Base-by-base conservation (phyloP, 2,888 invertebrate species). In the Nematopogon swammerdamellus region DNA sequence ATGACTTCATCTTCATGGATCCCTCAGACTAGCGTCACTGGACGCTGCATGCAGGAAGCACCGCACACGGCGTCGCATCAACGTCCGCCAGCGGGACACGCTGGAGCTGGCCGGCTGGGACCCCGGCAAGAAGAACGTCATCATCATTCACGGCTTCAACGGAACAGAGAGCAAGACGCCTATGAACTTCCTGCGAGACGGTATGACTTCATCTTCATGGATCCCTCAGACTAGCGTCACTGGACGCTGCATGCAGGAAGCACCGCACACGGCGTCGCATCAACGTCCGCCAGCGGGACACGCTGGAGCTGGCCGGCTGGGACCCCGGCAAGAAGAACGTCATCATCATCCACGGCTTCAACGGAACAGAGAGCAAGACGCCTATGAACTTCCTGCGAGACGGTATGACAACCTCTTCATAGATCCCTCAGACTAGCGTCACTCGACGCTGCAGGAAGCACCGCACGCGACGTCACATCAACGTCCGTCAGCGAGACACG, bases 131-230 rank as follows among this genome's bases (percentile, higher is more conserved):
- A 88, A 87, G 60, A 89, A 88, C 53, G 88, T 87, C 2, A 80
- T 91, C 47, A 85, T 90, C 55, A 81, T 90, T 17, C 91, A 91
- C 59, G 91, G 91, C 1, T 90, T 90, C 66, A 91, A 90, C 63
- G 89, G 90, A 17, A 89, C 89, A 0, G 83, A 86, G 61, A 76
- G 81, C 49, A 88, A 88, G 63, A 81, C 81, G 2, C 90, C 90
- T 3, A 85, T 89, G 80, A 82, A 85, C 43, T 85, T 82, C 58
- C 70, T 91, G 54, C 67, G 87, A 62, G 86, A 89, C 64, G 89
- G 91, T 90, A 71, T 80, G 79, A n/a, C n/a, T n/a, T n/a, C n/a
- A n/a, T n/a, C n/a, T n/a, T n/a, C n/a, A n/a, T n/a, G n/a, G n/a
- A n/a, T n/a, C n/a, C n/a, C n/a, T n/a, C n/a, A n/a, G n/a, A n/a